Evolutionary conservation across 2,888 invertebrate species (phyloP).

Genomic region (Seladonia tumulorum): DNA sequence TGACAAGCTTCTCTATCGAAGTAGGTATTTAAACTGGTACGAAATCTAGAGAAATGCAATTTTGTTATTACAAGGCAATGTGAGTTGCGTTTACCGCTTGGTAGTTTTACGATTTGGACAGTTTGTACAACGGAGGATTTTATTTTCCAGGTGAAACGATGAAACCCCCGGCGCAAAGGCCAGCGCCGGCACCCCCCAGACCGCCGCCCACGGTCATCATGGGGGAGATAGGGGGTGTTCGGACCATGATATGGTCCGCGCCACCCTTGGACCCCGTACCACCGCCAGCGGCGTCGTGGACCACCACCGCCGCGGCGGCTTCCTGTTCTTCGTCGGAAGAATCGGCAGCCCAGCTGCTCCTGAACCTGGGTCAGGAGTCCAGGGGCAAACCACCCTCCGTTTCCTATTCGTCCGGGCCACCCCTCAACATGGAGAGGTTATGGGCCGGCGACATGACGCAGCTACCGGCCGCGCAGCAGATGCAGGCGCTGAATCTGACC

Average conservation of each 20-base stretch:
- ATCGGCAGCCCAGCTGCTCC: constrained; percentile 88
- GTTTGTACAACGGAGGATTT: neutral
- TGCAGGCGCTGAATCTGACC: constrained; percentile 91
- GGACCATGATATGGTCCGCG: constrained; percentile 90
- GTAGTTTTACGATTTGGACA: too few species aligned
- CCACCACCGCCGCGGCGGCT: constrained; percentile 85
- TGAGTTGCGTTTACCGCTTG: too few species aligned
- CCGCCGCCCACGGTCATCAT: constrained; percentile 94
- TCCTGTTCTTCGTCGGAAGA: constrained; percentile 85
- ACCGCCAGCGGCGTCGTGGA: constrained; percentile 86
- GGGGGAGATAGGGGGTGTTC: constrained; percentile 96
- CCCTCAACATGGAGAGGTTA: constrained; percentile 95
- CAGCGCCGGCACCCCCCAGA: constrained; percentile 85
- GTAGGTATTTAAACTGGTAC: too few species aligned
- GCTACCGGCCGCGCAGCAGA: constrained; percentile 92
- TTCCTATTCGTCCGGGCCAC: constrained; percentile 84
- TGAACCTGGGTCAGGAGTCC: constrained; percentile 91
- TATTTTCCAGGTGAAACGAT: constrained; percentile 79
- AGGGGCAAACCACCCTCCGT: constrained; percentile 84
- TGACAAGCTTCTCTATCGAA: too few species aligned
- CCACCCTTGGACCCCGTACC: constrained; percentile 85
- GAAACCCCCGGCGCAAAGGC: constrained; percentile 83
- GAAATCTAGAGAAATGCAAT: too few species aligned
- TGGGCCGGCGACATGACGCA: constrained; percentile 96
- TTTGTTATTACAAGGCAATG: too few species aligned